A percentile compares a stretch with the other conserved stretches of the same genome.
These are phyloP conservation scores for Drosophila saltans DNA, from an alignment of 1,140 invertebrate genomes.

Conservation along the genomic window DNA sequence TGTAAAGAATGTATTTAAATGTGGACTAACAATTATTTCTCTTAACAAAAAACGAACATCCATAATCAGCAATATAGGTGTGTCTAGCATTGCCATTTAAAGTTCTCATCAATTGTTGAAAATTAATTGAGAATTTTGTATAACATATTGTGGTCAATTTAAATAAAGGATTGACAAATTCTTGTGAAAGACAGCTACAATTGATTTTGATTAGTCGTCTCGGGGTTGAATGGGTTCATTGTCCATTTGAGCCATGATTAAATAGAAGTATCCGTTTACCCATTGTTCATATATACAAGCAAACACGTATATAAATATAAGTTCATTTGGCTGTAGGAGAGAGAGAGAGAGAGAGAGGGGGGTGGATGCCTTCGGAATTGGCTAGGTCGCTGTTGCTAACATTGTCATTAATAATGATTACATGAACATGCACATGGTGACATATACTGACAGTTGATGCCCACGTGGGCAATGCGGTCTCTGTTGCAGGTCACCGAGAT, in stretches of 20 bases:
- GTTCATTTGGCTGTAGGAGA: no score
- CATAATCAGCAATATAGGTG: no score
- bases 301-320: no score
- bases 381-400: conserved; percentile 5
- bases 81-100: no score
- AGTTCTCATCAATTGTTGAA: no score
- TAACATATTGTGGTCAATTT: not conserved
- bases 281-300: not conserved
- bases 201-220: conserved; percentile 12
- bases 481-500: conserved; percentile 22
- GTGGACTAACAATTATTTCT: no score
- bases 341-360: no score
- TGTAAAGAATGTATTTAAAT: no score
- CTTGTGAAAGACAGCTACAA: not conserved
- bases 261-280: conserved; percentile 31
- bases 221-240: not conserved
- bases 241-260: conserved; percentile 19
- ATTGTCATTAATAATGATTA: conserved; percentile 48
- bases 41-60: no score
- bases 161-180: not conserved
- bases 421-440: conserved; percentile 40
- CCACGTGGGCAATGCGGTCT: conserved; percentile 30
- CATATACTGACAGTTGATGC: conserved; percentile 33
- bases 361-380: not conserved
- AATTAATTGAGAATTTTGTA: not conserved